Conservation (phyloP, 2,797 vertebrate species). For the Cynopterus sphinx region DNA sequence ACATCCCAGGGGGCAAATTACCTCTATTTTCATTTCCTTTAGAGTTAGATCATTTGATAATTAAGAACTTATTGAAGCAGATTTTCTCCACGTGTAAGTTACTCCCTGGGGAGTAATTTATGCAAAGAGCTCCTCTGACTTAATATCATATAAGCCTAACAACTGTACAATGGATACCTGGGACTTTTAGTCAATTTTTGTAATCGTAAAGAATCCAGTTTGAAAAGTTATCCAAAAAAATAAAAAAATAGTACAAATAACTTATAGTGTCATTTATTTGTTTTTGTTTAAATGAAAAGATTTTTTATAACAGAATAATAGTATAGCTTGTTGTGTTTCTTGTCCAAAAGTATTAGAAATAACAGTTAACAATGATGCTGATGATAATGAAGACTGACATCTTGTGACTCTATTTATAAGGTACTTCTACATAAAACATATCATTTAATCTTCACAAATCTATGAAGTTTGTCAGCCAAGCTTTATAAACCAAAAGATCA, state of each 20-base stretch:
- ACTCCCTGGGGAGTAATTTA: slow-evolving; percentile 80
- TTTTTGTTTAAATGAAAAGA: slow-evolving; percentile 34
- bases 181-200: slow-evolving; percentile 57
- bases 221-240: slow-evolving; percentile 9
- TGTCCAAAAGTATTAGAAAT: not conserved
- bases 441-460: slow-evolving; percentile 12
- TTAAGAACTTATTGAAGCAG: slow-evolving; percentile 80
- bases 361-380: not conserved
- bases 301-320: slow-evolving; percentile 17
- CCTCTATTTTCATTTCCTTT: slow-evolving; percentile 82
- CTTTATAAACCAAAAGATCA: slow-evolving; percentile 12
- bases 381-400: not conserved
- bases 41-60: slow-evolving; percentile 81
- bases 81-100: slow-evolving; percentile 71
- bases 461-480: slow-evolving; percentile 8
- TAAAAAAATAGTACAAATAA: not conserved
- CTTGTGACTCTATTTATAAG: slow-evolving; percentile 16
- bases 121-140: slow-evolving; percentile 70
- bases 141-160: slow-evolving; percentile 70
- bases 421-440: not conserved
- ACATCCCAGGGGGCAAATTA: slow-evolving; percentile 75
- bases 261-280: not conserved
- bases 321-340: not conserved
- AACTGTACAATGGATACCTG: slow-evolving; percentile 57
- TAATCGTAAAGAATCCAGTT: slow-evolving; percentile 50